Conservation (phyloP, 2,888 invertebrate species). For the Cotesia congregata region DNA sequence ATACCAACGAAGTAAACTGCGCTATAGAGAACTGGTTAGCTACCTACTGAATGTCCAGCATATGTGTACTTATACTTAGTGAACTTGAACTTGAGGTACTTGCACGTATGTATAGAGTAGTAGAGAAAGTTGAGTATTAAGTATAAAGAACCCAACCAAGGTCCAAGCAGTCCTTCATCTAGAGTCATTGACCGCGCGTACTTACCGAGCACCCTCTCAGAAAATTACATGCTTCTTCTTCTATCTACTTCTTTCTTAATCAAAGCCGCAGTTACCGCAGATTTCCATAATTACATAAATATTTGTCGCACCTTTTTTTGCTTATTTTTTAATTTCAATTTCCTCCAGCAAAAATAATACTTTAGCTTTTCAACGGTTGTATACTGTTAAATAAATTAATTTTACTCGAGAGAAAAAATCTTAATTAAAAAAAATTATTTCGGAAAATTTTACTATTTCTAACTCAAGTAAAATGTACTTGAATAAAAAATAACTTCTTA, state of each 20-base stretch:
- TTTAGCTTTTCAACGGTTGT: too few relatives aligned
- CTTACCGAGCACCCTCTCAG: slow-evolving; percentile 28
- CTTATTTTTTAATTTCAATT: neutral
- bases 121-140: neutral
- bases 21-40: slow-evolving; percentile 38
- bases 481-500: too few relatives aligned
- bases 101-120: slow-evolving; percentile 27
- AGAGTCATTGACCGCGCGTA: slow-evolving; percentile 35
- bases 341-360: neutral
- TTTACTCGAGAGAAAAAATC: too few relatives aligned
- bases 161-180: slow-evolving; percentile 33
- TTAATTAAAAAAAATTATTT: too few relatives aligned
- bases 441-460: neutral
- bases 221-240: slow-evolving; percentile 30
- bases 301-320: neutral
- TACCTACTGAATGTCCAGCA: slow-evolving; percentile 26
- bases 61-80: slow-evolving; percentile 37
- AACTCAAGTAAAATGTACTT: too few relatives aligned
- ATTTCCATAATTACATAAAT: slow-evolving; percentile 9
- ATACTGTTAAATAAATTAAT: too few relatives aligned
- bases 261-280: slow-evolving; percentile 23
- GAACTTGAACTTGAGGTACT: slow-evolving; percentile 49
- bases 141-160: slow-evolving; percentile 44
- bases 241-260: slow-evolving; percentile 14
- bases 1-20: slow-evolving; percentile 15